Evolutionary conservation across 2,113 vertebrate genomes (phyloP).

Genomic region (Ciconia maguari): DNA sequence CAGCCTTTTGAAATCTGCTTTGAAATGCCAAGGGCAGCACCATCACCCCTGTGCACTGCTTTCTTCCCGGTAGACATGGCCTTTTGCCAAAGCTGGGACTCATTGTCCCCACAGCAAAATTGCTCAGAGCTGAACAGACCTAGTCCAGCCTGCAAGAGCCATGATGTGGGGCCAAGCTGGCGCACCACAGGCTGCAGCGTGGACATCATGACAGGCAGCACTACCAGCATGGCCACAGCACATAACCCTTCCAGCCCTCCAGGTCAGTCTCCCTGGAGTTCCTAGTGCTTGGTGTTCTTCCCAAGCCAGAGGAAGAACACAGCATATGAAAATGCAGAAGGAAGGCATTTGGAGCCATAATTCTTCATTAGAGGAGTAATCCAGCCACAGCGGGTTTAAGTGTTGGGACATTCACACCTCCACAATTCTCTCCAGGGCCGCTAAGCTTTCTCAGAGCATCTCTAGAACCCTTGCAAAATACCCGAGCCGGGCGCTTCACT

Average conservation of each 20-base stretch:
- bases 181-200: accelerated
- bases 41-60: not conserved
- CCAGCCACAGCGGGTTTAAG: not conserved
- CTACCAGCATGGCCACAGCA: not conserved
- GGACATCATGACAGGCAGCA: accelerated
- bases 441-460: not conserved
- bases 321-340: not conserved
- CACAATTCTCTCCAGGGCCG: not conserved
- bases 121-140: not conserved
- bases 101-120: accelerated
- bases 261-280: not conserved
- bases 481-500: accelerated
- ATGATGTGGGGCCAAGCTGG: accelerated
- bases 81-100: not conserved
- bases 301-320: not conserved
- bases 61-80: accelerated
- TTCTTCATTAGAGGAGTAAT: not conserved
- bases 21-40: not conserved
- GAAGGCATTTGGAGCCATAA: not conserved
- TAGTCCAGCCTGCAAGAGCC: not conserved
- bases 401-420: not conserved
- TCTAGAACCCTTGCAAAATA: not conserved
- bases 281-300: not conserved
- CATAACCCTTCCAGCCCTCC: not conserved
- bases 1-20: not conserved